These are phyloP conservation scores for Coenonympha arcania DNA, from an alignment of 2,888 invertebrate species.

Conservation along the genomic window DNA sequence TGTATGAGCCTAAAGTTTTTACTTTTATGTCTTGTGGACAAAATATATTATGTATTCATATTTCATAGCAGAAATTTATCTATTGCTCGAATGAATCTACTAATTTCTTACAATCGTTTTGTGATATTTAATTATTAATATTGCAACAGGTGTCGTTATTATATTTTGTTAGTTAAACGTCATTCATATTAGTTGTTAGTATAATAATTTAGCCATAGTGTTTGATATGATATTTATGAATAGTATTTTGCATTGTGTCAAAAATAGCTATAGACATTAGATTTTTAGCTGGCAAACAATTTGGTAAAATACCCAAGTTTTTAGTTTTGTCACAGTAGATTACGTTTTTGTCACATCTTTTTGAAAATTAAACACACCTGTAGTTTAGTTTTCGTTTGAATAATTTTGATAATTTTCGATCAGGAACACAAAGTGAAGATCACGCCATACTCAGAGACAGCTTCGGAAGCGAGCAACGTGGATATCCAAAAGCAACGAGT, in stretches of 20 bases:
- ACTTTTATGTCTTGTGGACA: too few species aligned
- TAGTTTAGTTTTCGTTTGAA: background rate
- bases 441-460: slow-evolving; percentile 54
- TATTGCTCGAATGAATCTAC: slow-evolving; percentile 2
- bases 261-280: slow-evolving; percentile 11
- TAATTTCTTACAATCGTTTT: slow-evolving; percentile 1
- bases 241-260: slow-evolving; percentile 8
- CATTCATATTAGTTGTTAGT: background rate
- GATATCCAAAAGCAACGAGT: slow-evolving; percentile 41
- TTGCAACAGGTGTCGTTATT: too few species aligned
- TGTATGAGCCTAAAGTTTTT: too few species aligned
- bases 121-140: background rate
- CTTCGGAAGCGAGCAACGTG: slow-evolving; percentile 50
- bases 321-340: slow-evolving; percentile 19
- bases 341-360: background rate
- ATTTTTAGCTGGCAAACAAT: slow-evolving; percentile 7
- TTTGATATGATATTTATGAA: background rate
- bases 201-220: background rate
- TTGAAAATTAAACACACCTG: background rate
- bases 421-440: slow-evolving; percentile 61
- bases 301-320: slow-evolving; percentile 16
- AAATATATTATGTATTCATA: too few species aligned
- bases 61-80: slow-evolving; percentile 7
- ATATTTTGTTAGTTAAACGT: too few species aligned
- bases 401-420: slow-evolving; percentile 9